These are phyloP conservation scores for Lethrus apterus DNA, from an alignment of 1,140 invertebrate genomes.

Conservation along the genomic window DNA sequence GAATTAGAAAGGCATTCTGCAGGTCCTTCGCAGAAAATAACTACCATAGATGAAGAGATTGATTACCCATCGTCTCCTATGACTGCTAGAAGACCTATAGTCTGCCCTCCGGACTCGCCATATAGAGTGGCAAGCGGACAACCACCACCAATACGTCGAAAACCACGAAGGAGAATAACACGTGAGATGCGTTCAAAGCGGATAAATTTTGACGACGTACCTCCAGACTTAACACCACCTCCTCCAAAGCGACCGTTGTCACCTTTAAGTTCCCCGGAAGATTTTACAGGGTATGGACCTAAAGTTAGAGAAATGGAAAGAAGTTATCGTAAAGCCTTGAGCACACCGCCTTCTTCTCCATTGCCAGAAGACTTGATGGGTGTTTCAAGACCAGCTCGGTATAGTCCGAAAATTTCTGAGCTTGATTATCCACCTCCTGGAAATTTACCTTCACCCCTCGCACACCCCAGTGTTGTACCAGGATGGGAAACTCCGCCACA, in stretches of 20 bases:
- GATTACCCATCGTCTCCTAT: no score
- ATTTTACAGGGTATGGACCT: background rate
- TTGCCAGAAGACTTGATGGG: constrained; percentile 2
- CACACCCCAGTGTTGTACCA: background rate
- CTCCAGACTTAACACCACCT: background rate
- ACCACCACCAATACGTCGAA: no score
- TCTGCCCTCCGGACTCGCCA: no score
- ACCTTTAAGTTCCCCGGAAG: background rate
- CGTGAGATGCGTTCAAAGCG: no score
- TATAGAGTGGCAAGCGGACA: no score
- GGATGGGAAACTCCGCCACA: constrained; percentile 4
- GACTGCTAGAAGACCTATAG: no score
- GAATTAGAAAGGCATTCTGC: no score
- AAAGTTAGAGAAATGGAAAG: background rate
- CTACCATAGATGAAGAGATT: no score
- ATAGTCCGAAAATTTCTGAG: background rate
- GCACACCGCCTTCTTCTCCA: background rate
- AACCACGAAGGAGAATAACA: no score
- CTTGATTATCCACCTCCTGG: constrained; percentile 2
- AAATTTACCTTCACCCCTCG: constrained; percentile 8
- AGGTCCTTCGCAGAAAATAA: no score
- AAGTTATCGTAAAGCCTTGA: background rate
- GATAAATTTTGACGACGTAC: no score
- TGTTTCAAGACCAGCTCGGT: background rate
- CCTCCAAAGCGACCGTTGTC: background rate